These are phyloP conservation scores for Cryptotermes secundus DNA, from an alignment of 1,140 invertebrate genomes.

Conservation along the genomic window DNA sequence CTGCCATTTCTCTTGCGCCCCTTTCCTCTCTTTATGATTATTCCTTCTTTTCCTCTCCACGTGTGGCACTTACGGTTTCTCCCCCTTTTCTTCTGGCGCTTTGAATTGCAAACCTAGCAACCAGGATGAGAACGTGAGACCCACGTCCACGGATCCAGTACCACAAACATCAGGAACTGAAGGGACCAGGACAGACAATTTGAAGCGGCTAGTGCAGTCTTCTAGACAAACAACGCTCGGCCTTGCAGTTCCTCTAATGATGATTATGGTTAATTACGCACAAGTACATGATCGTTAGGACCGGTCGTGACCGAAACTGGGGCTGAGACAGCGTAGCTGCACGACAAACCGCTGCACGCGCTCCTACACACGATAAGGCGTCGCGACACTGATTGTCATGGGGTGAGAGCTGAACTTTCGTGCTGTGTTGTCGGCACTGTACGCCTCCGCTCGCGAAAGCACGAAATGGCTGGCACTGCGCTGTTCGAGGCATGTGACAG, in stretches of 20 bases:
- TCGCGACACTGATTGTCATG: too few relatives aligned
- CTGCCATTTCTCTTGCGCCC: not conserved
- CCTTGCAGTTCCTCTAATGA: not conserved
- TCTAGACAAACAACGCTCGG: too few relatives aligned
- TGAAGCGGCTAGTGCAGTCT: too few relatives aligned
- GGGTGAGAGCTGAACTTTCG: too few relatives aligned
- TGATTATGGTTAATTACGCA: conserved; percentile 13
- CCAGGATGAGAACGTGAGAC: not conserved
- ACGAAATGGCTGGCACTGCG: too few relatives aligned
- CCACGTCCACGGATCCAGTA: too few relatives aligned
- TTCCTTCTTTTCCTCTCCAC: not conserved
- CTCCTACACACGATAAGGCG: not conserved
- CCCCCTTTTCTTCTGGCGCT: not conserved
- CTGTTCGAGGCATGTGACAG: too few relatives aligned
- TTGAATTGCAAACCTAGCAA: not conserved
- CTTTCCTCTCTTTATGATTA: not conserved
- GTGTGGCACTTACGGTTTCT: not conserved
- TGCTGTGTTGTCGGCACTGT: too few relatives aligned
- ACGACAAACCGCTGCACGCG: not conserved
- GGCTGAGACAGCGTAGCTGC: not conserved
- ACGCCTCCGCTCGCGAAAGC: too few relatives aligned
- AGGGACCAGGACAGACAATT: too few relatives aligned
- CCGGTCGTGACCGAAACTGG: conserved; percentile 4
- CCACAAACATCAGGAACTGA: too few relatives aligned
- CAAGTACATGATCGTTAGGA: not conserved